A percentile compares a stretch with the other conserved stretches of the same genome.
Evolutionary conservation across 2,797 vertebrate genomes (phyloP).

Genomic region (Etheostoma nigrum): DNA sequence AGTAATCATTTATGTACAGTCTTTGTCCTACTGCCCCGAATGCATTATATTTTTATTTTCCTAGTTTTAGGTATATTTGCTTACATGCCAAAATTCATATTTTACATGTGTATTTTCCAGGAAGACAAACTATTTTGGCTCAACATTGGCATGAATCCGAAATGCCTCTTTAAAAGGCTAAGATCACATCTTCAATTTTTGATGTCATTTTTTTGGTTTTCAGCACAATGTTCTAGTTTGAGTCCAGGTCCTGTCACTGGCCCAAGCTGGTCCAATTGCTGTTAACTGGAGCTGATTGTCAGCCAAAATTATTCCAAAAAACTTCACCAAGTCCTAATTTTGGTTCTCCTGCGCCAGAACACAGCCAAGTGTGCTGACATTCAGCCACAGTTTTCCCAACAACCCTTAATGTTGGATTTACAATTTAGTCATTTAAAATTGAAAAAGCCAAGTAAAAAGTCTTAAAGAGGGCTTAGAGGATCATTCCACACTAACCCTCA

Average conservation of each 20-base stretch:
- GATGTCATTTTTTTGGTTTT: neutral
- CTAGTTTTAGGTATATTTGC: neutral
- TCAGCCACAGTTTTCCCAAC: neutral
- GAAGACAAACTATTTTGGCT: neutral
- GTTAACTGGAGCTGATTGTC: neutral
- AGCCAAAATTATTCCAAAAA: neutral
- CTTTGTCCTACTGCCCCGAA: conserved; percentile 9
- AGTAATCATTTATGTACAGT: conserved; percentile 37
- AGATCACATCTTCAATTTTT: neutral
- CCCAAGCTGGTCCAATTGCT: neutral
- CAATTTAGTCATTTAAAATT: too few relatives aligned
- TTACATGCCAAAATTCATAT: neutral
- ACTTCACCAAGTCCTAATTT: neutral
- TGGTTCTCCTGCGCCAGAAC: neutral
- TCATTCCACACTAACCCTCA: too few relatives aligned
- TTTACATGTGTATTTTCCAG: neutral
- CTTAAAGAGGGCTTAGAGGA: too few relatives aligned
- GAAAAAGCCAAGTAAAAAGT: too few relatives aligned
- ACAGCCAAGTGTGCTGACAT: neutral
- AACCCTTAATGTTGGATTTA: too few relatives aligned
- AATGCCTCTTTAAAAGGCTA: neutral
- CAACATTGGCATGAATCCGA: neutral
- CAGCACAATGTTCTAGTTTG: neutral
- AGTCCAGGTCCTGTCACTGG: neutral
- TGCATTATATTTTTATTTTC: neutral